A percentile compares a stretch with the other conserved stretches of the same genome.
Evolutionary conservation across 1,140 invertebrate genomes (phyloP).

Genomic region (Trichomalopsis sarcophagae): DNA sequence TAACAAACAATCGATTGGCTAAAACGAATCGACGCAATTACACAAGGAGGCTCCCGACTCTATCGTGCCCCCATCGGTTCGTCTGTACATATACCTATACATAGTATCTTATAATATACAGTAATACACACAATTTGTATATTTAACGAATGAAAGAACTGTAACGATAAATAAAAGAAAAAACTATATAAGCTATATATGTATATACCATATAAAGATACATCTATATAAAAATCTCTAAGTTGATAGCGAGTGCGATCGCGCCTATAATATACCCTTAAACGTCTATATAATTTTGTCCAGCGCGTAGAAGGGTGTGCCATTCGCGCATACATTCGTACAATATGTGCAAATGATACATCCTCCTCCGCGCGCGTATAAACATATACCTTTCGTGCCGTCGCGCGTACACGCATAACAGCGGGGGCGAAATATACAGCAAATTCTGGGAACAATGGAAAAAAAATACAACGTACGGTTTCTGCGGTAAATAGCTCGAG

Average conservation of each 20-base stretch:
- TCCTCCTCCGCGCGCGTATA: neutral
- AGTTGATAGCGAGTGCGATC: neutral
- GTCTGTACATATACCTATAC: too few species aligned
- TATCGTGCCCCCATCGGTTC: too few species aligned
- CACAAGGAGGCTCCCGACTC: neutral
- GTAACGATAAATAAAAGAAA: too few species aligned
- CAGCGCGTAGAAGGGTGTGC: neutral
- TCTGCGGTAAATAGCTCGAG: neutral
- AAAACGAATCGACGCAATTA: too few species aligned
- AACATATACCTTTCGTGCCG: neutral
- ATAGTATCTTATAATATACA: too few species aligned
- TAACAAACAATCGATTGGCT: too few species aligned
- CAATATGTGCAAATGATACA: neutral
- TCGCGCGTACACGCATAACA: conserved; percentile 10
- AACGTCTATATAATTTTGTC: conserved; percentile 7
- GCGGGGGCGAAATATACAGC: conserved; percentile 21
- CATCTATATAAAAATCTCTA: neutral
- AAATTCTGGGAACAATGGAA: conserved; percentile 38
- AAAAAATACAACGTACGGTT: conserved; percentile 17
- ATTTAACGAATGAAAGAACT: too few species aligned
- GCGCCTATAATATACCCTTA: neutral
- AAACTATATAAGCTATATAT: neutral
- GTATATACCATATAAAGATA: neutral
- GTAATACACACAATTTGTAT: too few species aligned
- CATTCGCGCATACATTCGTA: neutral